A percentile compares a stretch with the other conserved stretches of the same genome.
phyloP scores from a whole-genome alignment of 2,888 invertebrate species.

The Ormyrus nitidulus region DNA sequence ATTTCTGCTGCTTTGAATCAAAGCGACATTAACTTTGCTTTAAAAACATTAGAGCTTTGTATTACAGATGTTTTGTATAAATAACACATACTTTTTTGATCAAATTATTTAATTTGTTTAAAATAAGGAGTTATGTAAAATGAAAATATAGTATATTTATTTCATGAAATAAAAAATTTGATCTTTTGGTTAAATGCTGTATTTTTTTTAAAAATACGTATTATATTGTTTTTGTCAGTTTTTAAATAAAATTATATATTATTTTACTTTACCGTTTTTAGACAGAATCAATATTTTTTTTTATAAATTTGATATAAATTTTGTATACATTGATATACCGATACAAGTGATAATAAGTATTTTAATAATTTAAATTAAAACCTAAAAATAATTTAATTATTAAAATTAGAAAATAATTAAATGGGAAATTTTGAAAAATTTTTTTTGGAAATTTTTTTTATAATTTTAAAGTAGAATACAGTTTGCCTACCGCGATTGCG shows the following conservation, averaged over 20 bases:
- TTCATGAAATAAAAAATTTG: constrained; percentile 6
- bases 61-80: constrained; percentile 59
- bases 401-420: too few species aligned
- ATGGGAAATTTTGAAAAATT: too few species aligned
- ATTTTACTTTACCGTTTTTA: neutral
- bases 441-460: too few species aligned
- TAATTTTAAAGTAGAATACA: too few species aligned
- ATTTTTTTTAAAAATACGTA: too few species aligned
- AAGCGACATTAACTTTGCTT: constrained; percentile 78
- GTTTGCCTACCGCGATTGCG: too few species aligned
- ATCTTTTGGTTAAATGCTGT: neutral
- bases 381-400: too few species aligned
- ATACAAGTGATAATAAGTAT: too few species aligned
- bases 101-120: neutral
- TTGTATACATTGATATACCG: neutral
- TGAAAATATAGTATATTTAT: constrained; percentile 26
- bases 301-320: neutral
- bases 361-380: too few species aligned
- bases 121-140: neutral
- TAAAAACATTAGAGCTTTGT: constrained; percentile 74
- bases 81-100: neutral
- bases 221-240: too few species aligned
- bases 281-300: neutral
- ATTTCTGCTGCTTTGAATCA: constrained; percentile 81
- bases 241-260: constrained; percentile 19